Base-by-base conservation (phyloP, 2,797 vertebrate species). In the Otolemur crassicaudatus region DNA sequence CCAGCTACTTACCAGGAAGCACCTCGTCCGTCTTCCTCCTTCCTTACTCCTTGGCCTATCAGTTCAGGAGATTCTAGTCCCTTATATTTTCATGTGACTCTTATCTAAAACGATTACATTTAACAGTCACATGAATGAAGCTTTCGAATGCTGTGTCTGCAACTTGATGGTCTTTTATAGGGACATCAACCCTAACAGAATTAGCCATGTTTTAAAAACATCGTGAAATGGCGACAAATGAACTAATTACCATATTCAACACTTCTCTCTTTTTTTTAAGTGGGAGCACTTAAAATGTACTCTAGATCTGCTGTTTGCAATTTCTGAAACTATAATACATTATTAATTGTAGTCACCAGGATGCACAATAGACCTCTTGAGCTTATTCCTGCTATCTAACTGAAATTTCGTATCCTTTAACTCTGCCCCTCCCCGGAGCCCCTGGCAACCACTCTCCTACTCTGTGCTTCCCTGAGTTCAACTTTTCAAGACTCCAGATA, bases 101-200 rank as follows among this genome's bases (percentile, higher is more conserved):
- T 43, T 82, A 20, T 58, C 85, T 27, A 23, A 96, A 94, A 86
- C 19, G 69, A 80, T 91, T 34, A 31, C 31, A 49, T 70, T 87
- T 90, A 60, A 75, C 76, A 90, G 80, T 25, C 65, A n/a, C 3
- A 43, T 46, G 63, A 89, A 67, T 80, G 37, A 84, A 53, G 7
- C 34, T 16, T 60, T 43, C 76, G 73, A 63, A 40, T 16, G 17
- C 77, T 94, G 1, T 75, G 27, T 70, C 88, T 72, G 67, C 65
- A 77, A 72, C 49, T 4, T 23, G 31, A 65, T 29, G 56, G 13
- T 12, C 56, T 92, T 92, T 89, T 67, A 29, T 53, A 69, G 69
- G 69, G 91, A 22, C 2, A 10, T 46, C 29, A 25, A 27, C 17
- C 20, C 43, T 70, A 46, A 69, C 13, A 75, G 14, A n/a, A 69